These are phyloP conservation scores for Bambusicola thoracicus DNA, from an alignment of 2,113 vertebrate species.

Conservation along the genomic window DNA sequence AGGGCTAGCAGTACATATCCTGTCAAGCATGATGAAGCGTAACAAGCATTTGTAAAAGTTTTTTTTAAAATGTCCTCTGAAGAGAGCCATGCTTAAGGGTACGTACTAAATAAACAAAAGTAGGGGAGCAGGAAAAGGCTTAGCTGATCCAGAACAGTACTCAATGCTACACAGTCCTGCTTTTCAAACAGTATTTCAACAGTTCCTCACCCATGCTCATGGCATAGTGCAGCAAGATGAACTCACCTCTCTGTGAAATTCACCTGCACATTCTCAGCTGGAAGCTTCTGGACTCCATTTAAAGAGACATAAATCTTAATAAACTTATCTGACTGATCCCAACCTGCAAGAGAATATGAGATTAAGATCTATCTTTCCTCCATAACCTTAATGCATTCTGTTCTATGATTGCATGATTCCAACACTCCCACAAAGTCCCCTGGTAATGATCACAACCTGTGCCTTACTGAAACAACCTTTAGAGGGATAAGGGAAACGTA, in stretches of 20 bases:
- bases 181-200: neutral
- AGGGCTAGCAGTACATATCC: neutral
- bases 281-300: slow-evolving; percentile 89
- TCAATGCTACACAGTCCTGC: neutral
- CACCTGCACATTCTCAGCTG: slow-evolving; percentile 89
- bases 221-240: neutral
- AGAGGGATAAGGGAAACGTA: rapidly evolving
- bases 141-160: neutral
- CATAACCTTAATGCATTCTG: neutral
- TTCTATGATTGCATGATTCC: neutral
- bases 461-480: neutral
- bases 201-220: neutral
- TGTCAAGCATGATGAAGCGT: rapidly evolving
- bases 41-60: neutral
- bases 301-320: slow-evolving; percentile 96
- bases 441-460: neutral
- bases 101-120: neutral
- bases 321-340: slow-evolving; percentile 98
- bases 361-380: neutral
- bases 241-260: slow-evolving; percentile 91
- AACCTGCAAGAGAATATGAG: slow-evolving; percentile 78
- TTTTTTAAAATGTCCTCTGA: neutral
- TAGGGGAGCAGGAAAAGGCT: neutral
- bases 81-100: neutral
- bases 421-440: neutral